Evolutionary conservation across 2,113 vertebrate species (phyloP).

Genomic region (Mustelus asterias): DNA sequence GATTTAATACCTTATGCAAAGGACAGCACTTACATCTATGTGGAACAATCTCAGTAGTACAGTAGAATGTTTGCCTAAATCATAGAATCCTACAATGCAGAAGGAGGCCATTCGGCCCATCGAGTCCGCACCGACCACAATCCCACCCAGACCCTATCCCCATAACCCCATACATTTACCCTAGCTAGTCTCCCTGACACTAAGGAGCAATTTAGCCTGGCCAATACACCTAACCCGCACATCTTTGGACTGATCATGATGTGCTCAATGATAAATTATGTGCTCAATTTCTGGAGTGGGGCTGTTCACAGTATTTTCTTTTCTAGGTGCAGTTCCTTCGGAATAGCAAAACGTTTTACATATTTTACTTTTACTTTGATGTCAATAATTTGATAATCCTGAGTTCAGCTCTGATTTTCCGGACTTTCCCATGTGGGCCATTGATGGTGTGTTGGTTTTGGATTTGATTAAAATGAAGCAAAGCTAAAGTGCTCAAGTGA

Average conservation of each 20-base stretch:
- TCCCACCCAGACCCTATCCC: too few relatives aligned
- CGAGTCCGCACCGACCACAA: too few relatives aligned
- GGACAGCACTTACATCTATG: background rate
- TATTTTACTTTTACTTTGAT: background rate
- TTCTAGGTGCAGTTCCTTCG: background rate
- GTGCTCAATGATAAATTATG: background rate
- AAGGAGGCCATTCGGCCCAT: too few relatives aligned
- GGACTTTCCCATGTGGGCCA: background rate
- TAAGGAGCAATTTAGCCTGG: too few relatives aligned
- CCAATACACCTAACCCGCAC: too few relatives aligned
- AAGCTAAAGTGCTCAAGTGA: background rate
- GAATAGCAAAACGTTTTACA: background rate
- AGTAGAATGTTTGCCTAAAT: background rate
- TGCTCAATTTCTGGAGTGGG: background rate
- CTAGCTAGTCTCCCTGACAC: too few relatives aligned
- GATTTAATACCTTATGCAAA: background rate
- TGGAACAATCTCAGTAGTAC: background rate
- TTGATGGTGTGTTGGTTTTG: slow-evolving; percentile 19
- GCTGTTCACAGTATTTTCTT: background rate
- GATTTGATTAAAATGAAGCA: background rate
- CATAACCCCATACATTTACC: too few relatives aligned
- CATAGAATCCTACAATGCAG: too few relatives aligned
- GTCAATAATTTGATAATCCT: background rate
- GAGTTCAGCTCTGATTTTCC: background rate
- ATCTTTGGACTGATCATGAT: too few relatives aligned